Conservation (phyloP, 2,888 invertebrate genomes). For the Calliphora vomitoria region DNA sequence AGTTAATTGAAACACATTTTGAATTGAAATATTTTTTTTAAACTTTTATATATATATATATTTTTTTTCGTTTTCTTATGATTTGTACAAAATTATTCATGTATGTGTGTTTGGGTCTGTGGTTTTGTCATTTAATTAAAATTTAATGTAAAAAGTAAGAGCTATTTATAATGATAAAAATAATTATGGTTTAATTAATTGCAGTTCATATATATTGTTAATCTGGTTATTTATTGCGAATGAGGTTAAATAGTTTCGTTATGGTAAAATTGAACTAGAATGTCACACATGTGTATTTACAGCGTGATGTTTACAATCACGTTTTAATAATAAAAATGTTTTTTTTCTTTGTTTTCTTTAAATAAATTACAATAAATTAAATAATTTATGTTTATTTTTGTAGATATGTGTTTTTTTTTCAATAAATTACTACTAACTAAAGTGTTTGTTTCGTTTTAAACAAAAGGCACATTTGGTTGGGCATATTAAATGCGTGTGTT, state of each 20-base stretch:
- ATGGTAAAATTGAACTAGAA: conserved; percentile 66
- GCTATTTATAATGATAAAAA: conserved; percentile 15
- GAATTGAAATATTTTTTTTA: neutral
- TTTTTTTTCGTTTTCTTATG: conserved; percentile 40
- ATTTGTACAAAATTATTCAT: conserved; percentile 47
- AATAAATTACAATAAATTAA: conserved; percentile 67
- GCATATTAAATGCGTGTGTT: conserved; percentile 69
- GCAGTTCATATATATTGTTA: neutral
- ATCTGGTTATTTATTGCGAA: conserved; percentile 1
- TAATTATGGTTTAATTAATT: conserved; percentile 4
- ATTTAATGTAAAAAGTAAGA: conserved; percentile 9
- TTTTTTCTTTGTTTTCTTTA: conserved; percentile 27
- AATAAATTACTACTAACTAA: conserved; percentile 82
- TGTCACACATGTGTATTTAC: conserved; percentile 56
- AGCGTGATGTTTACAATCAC: conserved; percentile 44
- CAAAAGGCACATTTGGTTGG: conserved; percentile 79
- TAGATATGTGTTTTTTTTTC: conserved; percentile 35
- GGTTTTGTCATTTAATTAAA: conserved; percentile 21
- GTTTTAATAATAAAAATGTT: conserved; percentile 33
- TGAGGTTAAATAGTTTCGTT: conserved; percentile 66
- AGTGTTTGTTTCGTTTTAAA: conserved; percentile 69
- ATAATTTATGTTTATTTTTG: conserved; percentile 15
- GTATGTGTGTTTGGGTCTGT: neutral
- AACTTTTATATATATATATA: neutral
- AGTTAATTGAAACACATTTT: neutral